A percentile compares a stretch with the other conserved stretches of the same genome.
These are phyloP conservation scores for Actenoides hombroni DNA, from an alignment of 2,113 vertebrate genomes.

Conservation along the genomic window DNA sequence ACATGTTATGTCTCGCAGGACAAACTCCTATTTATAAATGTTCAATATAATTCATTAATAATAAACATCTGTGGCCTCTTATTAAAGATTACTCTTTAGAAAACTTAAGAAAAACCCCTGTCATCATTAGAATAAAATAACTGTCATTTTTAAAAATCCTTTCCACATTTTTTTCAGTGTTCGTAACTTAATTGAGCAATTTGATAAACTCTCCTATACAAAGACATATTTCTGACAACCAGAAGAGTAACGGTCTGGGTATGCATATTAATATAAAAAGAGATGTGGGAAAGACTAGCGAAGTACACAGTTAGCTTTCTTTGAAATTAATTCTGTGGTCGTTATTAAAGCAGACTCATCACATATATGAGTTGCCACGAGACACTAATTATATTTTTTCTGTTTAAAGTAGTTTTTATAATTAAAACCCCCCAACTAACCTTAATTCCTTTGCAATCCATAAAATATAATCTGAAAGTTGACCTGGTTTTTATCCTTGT, in stretches of 20 bases:
- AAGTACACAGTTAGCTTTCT: neutral
- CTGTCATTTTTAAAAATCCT: neutral
- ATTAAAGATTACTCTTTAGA: neutral
- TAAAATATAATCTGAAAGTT: neutral
- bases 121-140: neutral
- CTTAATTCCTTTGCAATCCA: neutral
- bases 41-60: neutral
- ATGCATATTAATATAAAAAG: neutral
- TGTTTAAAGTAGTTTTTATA: conserved; percentile 11
- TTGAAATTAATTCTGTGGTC: neutral
- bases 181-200: neutral
- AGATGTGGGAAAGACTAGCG: neutral
- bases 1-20: neutral
- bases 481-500: neutral
- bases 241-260: neutral
- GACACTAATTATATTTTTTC: neutral
- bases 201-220: neutral
- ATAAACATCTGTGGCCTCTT: neutral
- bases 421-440: neutral
- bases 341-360: neutral
- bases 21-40: neutral
- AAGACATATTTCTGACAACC: neutral
- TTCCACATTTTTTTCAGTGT: neutral
- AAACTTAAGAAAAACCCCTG: neutral
- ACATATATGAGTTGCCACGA: neutral